A percentile compares a stretch with the other conserved stretches of the same genome.
Conservation (phyloP, 2,113 vertebrate species). For the Amblyornis subalaris region DNA sequence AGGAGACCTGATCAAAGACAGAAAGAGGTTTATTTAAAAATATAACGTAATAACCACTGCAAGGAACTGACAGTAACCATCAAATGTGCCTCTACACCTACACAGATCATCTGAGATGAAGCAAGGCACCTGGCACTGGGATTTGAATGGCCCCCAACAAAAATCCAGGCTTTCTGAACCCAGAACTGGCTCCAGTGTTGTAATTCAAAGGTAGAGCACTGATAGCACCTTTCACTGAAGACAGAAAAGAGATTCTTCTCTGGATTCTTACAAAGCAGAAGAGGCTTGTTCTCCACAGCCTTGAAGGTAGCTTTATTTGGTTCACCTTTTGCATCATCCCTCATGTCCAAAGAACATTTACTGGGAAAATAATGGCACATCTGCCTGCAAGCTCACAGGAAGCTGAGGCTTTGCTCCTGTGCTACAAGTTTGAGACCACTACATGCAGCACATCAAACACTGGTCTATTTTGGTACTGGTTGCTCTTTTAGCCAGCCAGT, state of each 20-base stretch:
- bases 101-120: background rate
- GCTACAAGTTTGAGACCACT: background rate
- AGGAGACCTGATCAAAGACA: conserved; percentile 68
- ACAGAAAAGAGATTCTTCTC: background rate
- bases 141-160: background rate
- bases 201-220: background rate
- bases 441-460: background rate
- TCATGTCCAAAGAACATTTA: background rate
- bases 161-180: background rate
- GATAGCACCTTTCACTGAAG: background rate
- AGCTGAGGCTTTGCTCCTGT: background rate
- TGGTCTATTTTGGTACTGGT: background rate
- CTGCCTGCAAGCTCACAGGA: background rate
- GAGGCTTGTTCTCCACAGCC: background rate
- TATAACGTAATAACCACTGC: background rate
- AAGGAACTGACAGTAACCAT: background rate
- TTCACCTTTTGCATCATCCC: background rate
- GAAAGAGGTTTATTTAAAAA: background rate
- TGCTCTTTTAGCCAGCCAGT: conserved; percentile 3
- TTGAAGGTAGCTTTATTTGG: background rate
- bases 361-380: background rate
- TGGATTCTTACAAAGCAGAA: background rate
- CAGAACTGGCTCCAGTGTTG: background rate
- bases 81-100: background rate
- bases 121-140: background rate